Base-by-base conservation (phyloP, 1,140 invertebrate genomes). In the Meteorus sp. region DNA sequence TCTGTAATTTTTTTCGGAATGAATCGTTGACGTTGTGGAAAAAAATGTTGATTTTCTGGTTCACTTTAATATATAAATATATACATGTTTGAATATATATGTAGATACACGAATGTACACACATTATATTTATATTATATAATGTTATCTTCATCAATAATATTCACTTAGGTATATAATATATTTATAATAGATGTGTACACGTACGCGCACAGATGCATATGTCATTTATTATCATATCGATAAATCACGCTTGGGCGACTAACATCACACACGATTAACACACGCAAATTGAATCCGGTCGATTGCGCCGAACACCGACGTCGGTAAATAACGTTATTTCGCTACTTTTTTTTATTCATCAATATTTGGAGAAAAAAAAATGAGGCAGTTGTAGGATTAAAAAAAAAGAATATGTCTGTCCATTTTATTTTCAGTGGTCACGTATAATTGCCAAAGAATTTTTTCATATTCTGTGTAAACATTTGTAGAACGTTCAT, bases 161-260 rank as follows among this genome's bases (percentile, higher is more conserved):
- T 22, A 22, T 20, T 11, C 8, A 9, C 8, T 25, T 25, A 50
- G 47, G 47, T 15, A 31, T 50, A 39, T 39, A 5, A 53, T 45
- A 47, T 59, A 53, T 53, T 52, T 33, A 61, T 56, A 19, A 61
- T 61, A 61, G 54, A 56, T 56, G 54, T 61, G 22, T 44, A 61
- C 54, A 56, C 54, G 33, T 56, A 61, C 60, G 55, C 41, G 60
- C 60, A 61, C 54, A 61, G 27, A 52, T 61, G 60, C 60, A 61
- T 56, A 43, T 31, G 35, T 53, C 22, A n/a, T 5, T 4, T 39
- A 39, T 39, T 5, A 4, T 39, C 3, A 52, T 33, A 45, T 43
- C 39, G 53, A 58, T 60, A 39, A 60, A 56, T 67, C 60, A 67
- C 58, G 66, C 66, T 67, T 63, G 29, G 63, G 61, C 63, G 59